Conservation (phyloP, 92 coral and sea anemone genomes). For the Paragorgia papillata region DNA sequence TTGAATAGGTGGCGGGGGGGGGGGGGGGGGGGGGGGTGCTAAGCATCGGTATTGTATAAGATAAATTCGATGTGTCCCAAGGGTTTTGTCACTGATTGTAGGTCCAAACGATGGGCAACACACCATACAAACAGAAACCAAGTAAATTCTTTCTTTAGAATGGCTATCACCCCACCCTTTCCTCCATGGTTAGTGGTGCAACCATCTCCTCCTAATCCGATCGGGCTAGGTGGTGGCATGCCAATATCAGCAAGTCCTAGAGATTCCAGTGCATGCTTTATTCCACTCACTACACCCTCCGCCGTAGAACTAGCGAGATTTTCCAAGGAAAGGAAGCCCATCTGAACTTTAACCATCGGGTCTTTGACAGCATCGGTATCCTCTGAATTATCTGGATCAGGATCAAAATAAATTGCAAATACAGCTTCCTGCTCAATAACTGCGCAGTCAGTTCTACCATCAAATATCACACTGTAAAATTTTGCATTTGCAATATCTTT, state of each 20-base stretch:
- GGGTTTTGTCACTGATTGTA: no score
- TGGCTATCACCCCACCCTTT: constrained; percentile 46
- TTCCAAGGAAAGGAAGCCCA: constrained; percentile 45
- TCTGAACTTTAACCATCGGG: constrained; percentile 57
- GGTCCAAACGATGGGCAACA: constrained; percentile 58
- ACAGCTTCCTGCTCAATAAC: constrained; percentile 49
- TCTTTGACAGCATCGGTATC: constrained; percentile 9
- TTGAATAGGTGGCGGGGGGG: no score
- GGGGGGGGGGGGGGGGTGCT: no score
- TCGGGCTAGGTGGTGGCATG: constrained; percentile 30
- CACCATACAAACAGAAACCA: constrained; percentile 56
- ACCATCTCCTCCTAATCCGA: constrained; percentile 59
- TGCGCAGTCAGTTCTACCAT: constrained; percentile 50
- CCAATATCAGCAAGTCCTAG: constrained; percentile 1
- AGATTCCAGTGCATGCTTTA: constrained; percentile 3
- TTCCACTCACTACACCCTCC: constrained; percentile 20
- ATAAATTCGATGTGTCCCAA: no score
- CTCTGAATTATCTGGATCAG: constrained; percentile 19
- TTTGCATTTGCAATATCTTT: constrained; percentile 45
- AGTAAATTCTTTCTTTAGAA: constrained; percentile 27
- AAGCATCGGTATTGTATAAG: no score
- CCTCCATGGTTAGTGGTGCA: constrained; percentile 55
- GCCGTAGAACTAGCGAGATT: constrained; percentile 13
- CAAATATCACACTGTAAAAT: constrained; percentile 53
- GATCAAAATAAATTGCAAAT: constrained; percentile 50